Evolutionary conservation across 2,888 invertebrate genomes (phyloP), one percentile per base, ranked within the genome.

Genomic region (Fabriciana adippe): DNA sequence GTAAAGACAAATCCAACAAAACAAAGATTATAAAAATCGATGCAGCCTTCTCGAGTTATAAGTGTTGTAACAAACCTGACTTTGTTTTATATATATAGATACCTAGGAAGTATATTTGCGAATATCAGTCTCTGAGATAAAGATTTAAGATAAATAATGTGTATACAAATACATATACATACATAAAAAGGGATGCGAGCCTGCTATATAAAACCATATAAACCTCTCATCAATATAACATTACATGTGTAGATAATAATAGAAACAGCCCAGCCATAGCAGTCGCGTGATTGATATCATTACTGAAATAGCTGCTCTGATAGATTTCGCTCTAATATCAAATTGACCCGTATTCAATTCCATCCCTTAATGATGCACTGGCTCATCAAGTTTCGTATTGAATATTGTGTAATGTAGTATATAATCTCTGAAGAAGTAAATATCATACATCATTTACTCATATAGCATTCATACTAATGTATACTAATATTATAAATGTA

Each of bases 321-420:
- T 69, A 66, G 66, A 66, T 66, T 62, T 69, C 61, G 55, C 55
- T 66, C 64, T 55, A 56, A 64, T 61, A 56, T 61, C 35, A 57
- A 66, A 57, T 66, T 57, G 61, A 61, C 61, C 61, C 47, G 61
- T 65, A 65, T 68, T 68, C 57, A 64, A 64, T 65, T 64, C 47
- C 51, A 67, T 55, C 62, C 62, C 35, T 47, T 67, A 67, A 67
- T 67, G 62, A 67, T 66, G 57, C 54, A 55, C 48, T 18, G 51
- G 60, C 18, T 59, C 65, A 60, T 66, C 54, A 18, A 47, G 54
- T 66, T 41, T 63, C 48, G 18, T 66, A 66, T 60, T 66, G 35
- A 57, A 50, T 65, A 45, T 18, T 35, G 47, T 57, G 45, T 57
- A 57, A 57, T 45, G 45, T 18, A 41, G 51, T 15, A 45, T 59